Evolutionary conservation across 2,888 invertebrate species (phyloP).

Genomic region (Anodontia alba): DNA sequence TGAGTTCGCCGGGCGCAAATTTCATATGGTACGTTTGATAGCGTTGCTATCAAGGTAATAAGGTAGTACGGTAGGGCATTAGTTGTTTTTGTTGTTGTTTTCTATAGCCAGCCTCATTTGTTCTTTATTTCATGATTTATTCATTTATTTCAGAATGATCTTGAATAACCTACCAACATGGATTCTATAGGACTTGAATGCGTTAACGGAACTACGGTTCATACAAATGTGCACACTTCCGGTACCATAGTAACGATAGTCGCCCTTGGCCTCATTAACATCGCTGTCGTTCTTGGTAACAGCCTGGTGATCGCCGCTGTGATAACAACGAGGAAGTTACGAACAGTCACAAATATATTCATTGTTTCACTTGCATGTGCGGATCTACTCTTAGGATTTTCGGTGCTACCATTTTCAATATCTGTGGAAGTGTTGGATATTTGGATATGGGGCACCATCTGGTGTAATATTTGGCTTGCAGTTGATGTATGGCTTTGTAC

Average conservation of each 20-base stretch:
- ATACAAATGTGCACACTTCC: slow-evolving; percentile 17
- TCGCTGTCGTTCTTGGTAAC: slow-evolving; percentile 96
- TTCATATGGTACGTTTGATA: too few species aligned
- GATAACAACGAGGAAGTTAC: slow-evolving; percentile 92
- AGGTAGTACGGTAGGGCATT: too few species aligned
- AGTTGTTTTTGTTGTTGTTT: too few species aligned
- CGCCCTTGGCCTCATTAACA: slow-evolving; percentile 51
- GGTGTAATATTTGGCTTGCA: slow-evolving; percentile 99
- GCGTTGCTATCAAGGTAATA: too few species aligned
- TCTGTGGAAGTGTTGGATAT: slow-evolving; percentile 98
- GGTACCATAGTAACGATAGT: slow-evolving; percentile 44
- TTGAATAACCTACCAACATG: slow-evolving; percentile 10
- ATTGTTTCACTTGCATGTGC: slow-evolving; percentile 98
- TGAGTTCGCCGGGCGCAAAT: too few species aligned
- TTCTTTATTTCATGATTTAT: too few species aligned
- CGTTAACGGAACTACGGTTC: slow-evolving; percentile 27
- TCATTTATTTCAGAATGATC: neutral
- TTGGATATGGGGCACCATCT: slow-evolving; percentile 98
- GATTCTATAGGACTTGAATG: slow-evolving; percentile 32
- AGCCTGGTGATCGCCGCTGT: slow-evolving; percentile 97
- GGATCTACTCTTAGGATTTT: slow-evolving; percentile 97
- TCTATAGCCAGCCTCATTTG: too few species aligned
- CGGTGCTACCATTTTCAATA: slow-evolving; percentile 99
- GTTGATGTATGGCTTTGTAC: slow-evolving; percentile 99
- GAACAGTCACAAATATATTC: slow-evolving; percentile 95